Evolutionary conservation across 2,113 vertebrate genomes (phyloP).

Genomic region (Leucosticte australis): DNA sequence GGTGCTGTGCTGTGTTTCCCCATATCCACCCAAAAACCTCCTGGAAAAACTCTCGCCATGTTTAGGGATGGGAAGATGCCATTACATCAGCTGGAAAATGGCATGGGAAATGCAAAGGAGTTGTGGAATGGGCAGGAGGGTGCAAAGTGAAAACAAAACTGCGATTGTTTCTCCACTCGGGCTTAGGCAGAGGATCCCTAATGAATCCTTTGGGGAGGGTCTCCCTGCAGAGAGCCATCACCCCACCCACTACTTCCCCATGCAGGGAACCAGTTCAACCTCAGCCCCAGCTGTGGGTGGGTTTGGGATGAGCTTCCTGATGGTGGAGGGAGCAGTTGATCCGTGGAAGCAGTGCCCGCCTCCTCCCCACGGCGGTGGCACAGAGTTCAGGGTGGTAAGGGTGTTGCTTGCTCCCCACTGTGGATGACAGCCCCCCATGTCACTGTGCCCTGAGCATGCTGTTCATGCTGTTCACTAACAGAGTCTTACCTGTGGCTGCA

Average conservation of each 20-base stretch:
- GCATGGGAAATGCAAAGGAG: rapidly evolving
- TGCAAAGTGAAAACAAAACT: background rate
- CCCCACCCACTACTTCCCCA: rapidly evolving
- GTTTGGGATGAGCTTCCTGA: background rate
- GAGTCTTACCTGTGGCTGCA: slow-evolving; percentile 88
- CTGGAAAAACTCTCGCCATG: background rate
- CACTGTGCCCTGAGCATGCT: background rate
- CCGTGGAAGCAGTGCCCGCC: rapidly evolving
- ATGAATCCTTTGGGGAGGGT: rapidly evolving
- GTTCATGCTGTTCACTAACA: rapidly evolving
- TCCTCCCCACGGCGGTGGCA: rapidly evolving
- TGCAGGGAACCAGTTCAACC: background rate
- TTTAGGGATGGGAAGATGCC: background rate
- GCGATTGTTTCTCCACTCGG: background rate
- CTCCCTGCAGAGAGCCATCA: rapidly evolving
- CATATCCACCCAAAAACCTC: background rate
- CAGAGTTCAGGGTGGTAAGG: background rate
- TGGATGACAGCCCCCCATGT: rapidly evolving
- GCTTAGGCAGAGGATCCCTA: background rate
- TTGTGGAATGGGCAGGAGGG: background rate
- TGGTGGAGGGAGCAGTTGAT: background rate
- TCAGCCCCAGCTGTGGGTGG: background rate
- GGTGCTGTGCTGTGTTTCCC: background rate
- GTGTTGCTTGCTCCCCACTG: background rate
- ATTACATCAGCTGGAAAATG: background rate